phyloP scores from a whole-genome alignment of 2,888 invertebrate species.

The Papilio demoleus region DNA sequence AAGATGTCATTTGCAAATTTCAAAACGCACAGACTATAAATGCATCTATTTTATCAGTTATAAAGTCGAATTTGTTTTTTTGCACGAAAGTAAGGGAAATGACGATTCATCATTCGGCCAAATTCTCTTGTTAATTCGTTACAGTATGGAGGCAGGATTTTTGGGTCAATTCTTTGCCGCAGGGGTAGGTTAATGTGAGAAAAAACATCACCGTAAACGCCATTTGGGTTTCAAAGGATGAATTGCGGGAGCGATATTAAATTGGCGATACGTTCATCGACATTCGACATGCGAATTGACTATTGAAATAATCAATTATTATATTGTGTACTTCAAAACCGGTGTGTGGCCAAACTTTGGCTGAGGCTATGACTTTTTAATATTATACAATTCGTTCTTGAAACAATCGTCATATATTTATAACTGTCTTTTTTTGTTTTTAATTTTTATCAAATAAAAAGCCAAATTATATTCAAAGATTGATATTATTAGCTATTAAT shows the following conservation, averaged over 20 bases:
- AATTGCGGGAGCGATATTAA: constrained; percentile 33
- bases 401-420: not conserved
- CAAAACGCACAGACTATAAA: constrained; percentile 46
- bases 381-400: not conserved
- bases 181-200: constrained; percentile 54
- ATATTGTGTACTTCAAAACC: not conserved
- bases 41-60: constrained; percentile 31
- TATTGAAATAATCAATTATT: constrained; percentile 19
- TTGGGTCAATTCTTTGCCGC: constrained; percentile 61
- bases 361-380: not conserved
- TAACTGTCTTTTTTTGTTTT: not conserved
- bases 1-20: constrained; percentile 47
- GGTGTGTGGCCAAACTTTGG: not conserved
- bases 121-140: constrained; percentile 78
- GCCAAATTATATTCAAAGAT: no score
- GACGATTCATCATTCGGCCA: constrained; percentile 68
- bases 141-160: constrained; percentile 60
- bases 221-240: constrained; percentile 45
- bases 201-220: constrained; percentile 53
- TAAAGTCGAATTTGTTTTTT: constrained; percentile 30
- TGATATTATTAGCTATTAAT: no score
- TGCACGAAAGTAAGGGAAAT: constrained; percentile 58
- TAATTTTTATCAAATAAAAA: no score
- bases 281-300: constrained; percentile 13
- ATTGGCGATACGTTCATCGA: constrained; percentile 19